Conservation (phyloP, 2,888 invertebrate species). For the Helicoverpa assulta region DNA sequence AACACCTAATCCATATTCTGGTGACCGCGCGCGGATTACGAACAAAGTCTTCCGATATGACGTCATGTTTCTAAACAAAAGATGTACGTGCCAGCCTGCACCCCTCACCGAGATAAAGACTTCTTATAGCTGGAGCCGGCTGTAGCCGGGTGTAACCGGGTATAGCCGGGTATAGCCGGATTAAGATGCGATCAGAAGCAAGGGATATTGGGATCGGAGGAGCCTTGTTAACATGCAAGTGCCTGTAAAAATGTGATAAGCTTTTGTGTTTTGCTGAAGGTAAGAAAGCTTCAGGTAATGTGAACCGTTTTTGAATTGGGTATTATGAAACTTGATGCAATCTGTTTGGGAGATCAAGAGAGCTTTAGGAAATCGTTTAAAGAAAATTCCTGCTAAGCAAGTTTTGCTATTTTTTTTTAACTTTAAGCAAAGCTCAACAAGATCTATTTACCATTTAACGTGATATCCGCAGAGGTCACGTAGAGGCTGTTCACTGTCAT, state of each 20-base stretch:
- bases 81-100: conserved; percentile 77
- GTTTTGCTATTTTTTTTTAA: neutral
- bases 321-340: conserved; percentile 14
- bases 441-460: neutral
- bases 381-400: too few species aligned
- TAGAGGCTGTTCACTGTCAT: conserved; percentile 3
- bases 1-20: conserved; percentile 32
- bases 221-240: conserved; percentile 60
- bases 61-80: conserved; percentile 69
- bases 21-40: conserved; percentile 43
- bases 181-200: conserved; percentile 79
- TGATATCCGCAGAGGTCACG: conserved; percentile 11
- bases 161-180: conserved; percentile 53
- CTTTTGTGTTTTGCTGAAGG: conserved; percentile 12
- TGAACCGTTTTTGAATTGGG: conserved; percentile 23
- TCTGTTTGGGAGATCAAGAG: neutral
- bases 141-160: neutral
- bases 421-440: neutral
- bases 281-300: neutral
- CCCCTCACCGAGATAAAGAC: conserved; percentile 69
- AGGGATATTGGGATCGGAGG: conserved; percentile 56
- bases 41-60: conserved; percentile 53
- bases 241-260: conserved; percentile 46
- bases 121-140: conserved; percentile 68
- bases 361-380: too few species aligned